Base-by-base conservation (phyloP, 1,140 invertebrate genomes). In the Paracyclopina nana region DNA sequence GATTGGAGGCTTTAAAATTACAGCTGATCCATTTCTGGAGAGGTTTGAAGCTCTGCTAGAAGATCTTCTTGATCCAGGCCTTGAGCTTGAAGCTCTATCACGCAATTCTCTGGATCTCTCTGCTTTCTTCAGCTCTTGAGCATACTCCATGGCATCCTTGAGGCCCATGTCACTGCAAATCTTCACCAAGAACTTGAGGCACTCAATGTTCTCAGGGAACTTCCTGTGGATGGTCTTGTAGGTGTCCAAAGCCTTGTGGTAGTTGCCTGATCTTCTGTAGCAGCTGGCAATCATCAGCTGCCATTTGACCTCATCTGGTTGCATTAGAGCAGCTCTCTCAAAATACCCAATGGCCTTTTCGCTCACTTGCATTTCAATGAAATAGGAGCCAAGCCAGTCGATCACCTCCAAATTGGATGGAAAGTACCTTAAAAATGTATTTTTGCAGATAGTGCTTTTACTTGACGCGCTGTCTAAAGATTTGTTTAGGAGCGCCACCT, bases 281-380 rank as follows among this genome's bases (percentile, higher is more conserved):
- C 82, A 86, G 27, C 79, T 78, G 18, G 83, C 86, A 11, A 86
- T 78, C 61, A 84, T 75, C 55, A 90, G 67, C 60, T 79, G 74
- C 77, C 85, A 84, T 61, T 82, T 80, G 0, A 81, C 76, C 60
- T 87, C 75, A 56, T 75, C 75, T 1, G 85, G 85, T 65, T 87
- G 79, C 57, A 88, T 75, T n/a, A 85, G 68, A 5, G 82, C 75
- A 0, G 87, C 86, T 61, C 78, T 76, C 63, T 90, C 79, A 62
- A 91, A 91, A 63, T 83, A 91, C 20, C 69, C 69, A 31, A 91
- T 72, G 4, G 88, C 85, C 66, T 88, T 88, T 62, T 94, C 88
- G 31, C 81, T 54, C 12, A 58, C 55, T 67, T 88, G 80, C 58
- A 86, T 75, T 58, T 88, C 82, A 50, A 91, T 79, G 59, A 85